A percentile compares a stretch with the other conserved stretches of the same genome.
phyloP scores from a whole-genome alignment of 2,888 invertebrate genomes.

The Carcina quercana region DNA sequence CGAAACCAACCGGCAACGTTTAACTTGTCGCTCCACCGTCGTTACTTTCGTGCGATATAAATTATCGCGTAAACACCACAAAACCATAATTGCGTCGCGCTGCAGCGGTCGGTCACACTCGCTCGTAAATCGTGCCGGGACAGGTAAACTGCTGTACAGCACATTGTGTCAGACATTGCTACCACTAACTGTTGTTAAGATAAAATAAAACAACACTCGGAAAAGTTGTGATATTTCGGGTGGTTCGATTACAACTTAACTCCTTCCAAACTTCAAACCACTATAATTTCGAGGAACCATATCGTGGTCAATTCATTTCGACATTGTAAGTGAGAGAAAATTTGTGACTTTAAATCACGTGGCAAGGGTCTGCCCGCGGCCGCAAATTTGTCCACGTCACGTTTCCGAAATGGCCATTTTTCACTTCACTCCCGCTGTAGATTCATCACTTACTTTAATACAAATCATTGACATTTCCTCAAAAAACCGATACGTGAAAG shows the following conservation, averaged over 20 bases:
- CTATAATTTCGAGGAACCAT: no score
- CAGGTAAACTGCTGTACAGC: no score
- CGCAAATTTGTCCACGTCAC: constrained; percentile 6
- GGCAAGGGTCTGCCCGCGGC: constrained; percentile 1
- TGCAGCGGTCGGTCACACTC: neutral
- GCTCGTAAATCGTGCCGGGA: neutral
- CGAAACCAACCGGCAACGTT: no score
- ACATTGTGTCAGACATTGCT: no score
- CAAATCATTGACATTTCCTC: constrained; percentile 45
- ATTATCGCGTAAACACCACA: neutral
- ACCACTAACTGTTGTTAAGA: no score
- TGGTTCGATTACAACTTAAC: no score
- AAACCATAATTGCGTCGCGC: neutral
- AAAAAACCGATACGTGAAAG: constrained; percentile 24
- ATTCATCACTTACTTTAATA: constrained; percentile 34
- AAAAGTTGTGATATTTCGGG: no score
- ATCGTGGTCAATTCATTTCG: no score
- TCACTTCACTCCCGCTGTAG: constrained; percentile 24
- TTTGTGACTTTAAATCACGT: constrained; percentile 29
- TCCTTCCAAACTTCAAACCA: no score
- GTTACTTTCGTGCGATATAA: neutral
- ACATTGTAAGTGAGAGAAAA: constrained; percentile 26
- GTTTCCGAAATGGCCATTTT: constrained; percentile 16
- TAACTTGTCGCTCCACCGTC: neutral
- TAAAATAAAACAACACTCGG: no score